A percentile compares a stretch with the other conserved stretches of the same genome.
Conservation (phyloP, 2,888 invertebrate genomes). For the Dolichomitus sp. region DNA sequence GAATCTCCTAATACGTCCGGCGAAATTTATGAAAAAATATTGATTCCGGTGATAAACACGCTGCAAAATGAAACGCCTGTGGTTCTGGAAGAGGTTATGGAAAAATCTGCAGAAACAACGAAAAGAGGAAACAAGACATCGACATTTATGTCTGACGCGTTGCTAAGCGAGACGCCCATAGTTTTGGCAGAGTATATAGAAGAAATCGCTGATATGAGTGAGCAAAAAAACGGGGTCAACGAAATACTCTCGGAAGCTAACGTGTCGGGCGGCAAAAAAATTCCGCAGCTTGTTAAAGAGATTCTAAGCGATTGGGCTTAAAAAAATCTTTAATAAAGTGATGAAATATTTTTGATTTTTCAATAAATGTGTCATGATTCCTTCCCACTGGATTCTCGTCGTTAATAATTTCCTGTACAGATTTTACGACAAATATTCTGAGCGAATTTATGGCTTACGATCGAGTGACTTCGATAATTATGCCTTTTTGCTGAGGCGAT, state of each 20-base stretch:
- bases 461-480: neutral
- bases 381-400: neutral
- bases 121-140: neutral
- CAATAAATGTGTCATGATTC: neutral
- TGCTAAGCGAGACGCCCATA: neutral
- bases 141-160: neutral
- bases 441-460: neutral
- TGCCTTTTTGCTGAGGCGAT: neutral
- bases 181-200: neutral
- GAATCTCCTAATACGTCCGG: neutral
- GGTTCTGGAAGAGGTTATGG: neutral
- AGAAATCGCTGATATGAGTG: neutral
- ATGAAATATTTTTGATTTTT: neutral
- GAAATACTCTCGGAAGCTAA: neutral
- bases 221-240: neutral
- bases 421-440: neutral
- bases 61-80: neutral
- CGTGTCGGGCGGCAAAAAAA: neutral
- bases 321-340: neutral
- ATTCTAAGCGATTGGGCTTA: neutral
- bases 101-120: neutral
- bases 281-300: neutral
- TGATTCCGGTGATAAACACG: neutral
- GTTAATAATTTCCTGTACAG: neutral
- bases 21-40: neutral